Conservation (phyloP, 2,113 vertebrate genomes). For the Forbesichthys papilliferus region DNA sequence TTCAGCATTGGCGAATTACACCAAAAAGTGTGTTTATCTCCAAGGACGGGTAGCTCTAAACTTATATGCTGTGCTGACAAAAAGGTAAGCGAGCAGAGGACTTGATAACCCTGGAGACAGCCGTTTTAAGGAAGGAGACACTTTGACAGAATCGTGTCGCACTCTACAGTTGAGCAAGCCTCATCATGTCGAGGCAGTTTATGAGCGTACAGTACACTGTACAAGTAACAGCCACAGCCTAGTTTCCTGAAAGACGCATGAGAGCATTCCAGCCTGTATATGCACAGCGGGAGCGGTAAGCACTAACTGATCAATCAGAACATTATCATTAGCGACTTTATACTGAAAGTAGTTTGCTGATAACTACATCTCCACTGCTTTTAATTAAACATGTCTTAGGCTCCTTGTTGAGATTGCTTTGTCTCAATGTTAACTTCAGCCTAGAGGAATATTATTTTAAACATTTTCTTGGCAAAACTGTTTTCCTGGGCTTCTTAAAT, state of each 20-base stretch:
- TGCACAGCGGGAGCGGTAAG: constrained; percentile 58
- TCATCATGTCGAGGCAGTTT: constrained; percentile 54
- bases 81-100: constrained; percentile 35
- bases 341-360: too few relatives aligned
- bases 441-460: constrained; percentile 14
- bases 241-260: constrained; percentile 49
- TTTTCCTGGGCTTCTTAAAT: constrained; percentile 50
- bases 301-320: background rate
- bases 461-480: constrained; percentile 44
- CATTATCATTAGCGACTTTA: too few relatives aligned
- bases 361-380: background rate
- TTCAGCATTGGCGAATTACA: background rate
- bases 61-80: constrained; percentile 1
- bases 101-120: background rate
- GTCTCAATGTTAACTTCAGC: constrained; percentile 19
- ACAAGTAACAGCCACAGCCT: constrained; percentile 42
- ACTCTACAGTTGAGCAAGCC: constrained; percentile 61
- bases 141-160: constrained; percentile 18
- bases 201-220: constrained; percentile 24
- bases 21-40: background rate
- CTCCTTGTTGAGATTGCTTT: background rate
- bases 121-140: background rate
- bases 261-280: constrained; percentile 40
- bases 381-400: constrained; percentile 10
- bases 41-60: background rate